Base-by-base conservation (phyloP, 2,797 vertebrate genomes). In the Acipenser transmontanus region DNA sequence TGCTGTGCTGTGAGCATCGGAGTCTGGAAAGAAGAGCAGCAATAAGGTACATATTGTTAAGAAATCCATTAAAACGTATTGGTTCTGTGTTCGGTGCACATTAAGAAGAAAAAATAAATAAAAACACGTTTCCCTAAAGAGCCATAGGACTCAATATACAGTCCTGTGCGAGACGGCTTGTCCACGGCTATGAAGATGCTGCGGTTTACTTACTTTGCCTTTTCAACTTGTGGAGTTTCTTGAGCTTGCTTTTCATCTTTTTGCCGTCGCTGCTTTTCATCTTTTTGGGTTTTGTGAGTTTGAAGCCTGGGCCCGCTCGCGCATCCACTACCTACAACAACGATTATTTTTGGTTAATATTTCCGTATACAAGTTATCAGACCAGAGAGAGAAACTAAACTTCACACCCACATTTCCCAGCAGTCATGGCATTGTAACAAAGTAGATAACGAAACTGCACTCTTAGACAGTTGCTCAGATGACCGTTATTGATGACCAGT, bases 271-370 rank as follows among this genome's bases (percentile, higher is more conserved):
- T 72, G 66, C 82, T 88, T 71, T 91, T 93, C 11, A 89, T 82
- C 79, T 93, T 93, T 72, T 91, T 92, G 60, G 91, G 91, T 74
- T 92, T 93, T 14, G 89, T 89, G 74, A 91, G 62, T 76, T 92
- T 93, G 76, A 92, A 91, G 59, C 91, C 91, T 4, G 91, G 91
- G 1, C 91, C 91, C 56, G 91, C 91, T 79, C 91, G 85, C 34
- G 91, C 91, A 81, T 93, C 91, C 61, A 93, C 91, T 76, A 93
- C 91, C 91, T 93, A 2, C 47, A 61, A 61, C 17, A 8, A 11
- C n/a, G 1, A 61, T 61, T 13, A 4, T 14, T 61, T 13, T 64
- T 34, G 6, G 65, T 12, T 12, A 62, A 63, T 6, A 50, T 12
- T 51, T 60, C 8, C 8, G 51, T 47, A 64, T 4, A 4, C 20